Base-by-base conservation (phyloP, 2,113 vertebrate species). In the Sprattus sprattus region DNA sequence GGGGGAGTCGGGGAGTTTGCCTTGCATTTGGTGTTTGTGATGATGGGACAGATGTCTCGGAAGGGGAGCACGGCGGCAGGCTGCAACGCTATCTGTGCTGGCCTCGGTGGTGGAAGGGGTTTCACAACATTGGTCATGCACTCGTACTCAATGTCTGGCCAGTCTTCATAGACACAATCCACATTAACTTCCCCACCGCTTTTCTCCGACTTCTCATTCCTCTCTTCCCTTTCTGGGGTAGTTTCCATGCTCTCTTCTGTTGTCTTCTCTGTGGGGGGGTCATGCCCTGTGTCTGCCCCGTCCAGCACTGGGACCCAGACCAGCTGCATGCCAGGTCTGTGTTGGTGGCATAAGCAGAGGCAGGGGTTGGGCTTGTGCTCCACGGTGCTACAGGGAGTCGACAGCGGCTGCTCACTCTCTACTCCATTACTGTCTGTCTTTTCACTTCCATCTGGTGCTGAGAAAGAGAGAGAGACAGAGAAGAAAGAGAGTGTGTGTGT, bases 311-410 rank as follows among this genome's bases (percentile, higher is more conserved):
- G 93, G 2, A 95, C 90, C 95, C 95, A 96, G 22, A 93, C 90
- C 83, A 96, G 92, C 86, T 93, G 94, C 89, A 95, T 91, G 32
- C 94, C 94, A 0, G 95, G 94, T 20, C 90, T 89, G 5, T 90
- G 81, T 8, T 89, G 67, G 18, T 96, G 95, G 88, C 95, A 96
- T 45, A 94, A 52, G 81, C 95, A 96, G 85, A 88, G 25, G 67
- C 67, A 75, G 28, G 11, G 67, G 67, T 75, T 75, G 25, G 25
- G 75, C 1, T 90, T 86, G 32, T 92, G 89, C 28, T 94, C 94
- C 16, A n/a, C 44, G 44, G 28, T n/a, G 25, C 15, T n/a, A 28
- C 83, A 18, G 81, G 85, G 81, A 60, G 45, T 75, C 9, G 28
- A 13, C 67, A 75, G 25, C 5, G 16, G 28, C 64, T 87, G 54